Conservation (phyloP, 2,797 vertebrate genomes). For the Prionace glauca region DNA sequence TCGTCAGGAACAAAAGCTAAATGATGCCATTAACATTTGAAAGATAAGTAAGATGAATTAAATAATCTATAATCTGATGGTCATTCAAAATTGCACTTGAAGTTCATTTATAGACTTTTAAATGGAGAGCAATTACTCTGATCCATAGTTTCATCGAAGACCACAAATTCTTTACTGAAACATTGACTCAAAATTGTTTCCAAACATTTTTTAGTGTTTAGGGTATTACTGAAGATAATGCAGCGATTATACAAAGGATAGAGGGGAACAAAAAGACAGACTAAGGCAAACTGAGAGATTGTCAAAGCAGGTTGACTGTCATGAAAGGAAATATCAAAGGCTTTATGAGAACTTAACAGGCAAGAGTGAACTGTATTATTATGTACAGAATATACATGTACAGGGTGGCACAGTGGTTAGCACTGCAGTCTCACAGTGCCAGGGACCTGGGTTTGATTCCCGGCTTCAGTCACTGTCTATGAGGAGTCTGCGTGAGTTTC, state of each 20-base stretch:
- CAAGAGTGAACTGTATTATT: not conserved
- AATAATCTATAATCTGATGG: constrained; percentile 1
- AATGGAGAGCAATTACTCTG: not conserved
- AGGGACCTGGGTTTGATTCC: too few species aligned
- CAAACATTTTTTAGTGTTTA: not conserved
- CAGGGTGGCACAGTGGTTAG: too few species aligned
- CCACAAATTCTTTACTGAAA: not conserved
- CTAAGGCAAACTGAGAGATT: not conserved
- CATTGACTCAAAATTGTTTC: not conserved
- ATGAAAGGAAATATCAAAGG: not conserved
- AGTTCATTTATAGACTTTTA: not conserved
- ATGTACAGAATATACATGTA: not conserved
- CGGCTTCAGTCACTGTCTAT: too few species aligned
- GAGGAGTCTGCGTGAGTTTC: too few species aligned
- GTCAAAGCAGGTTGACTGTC: not conserved
- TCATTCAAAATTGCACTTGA: not conserved
- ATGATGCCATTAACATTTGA: constrained; percentile 10
- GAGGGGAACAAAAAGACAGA: not conserved
- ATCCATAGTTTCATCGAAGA: not conserved
- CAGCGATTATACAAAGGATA: not conserved
- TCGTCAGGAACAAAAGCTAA: constrained; percentile 12
- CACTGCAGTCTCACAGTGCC: too few species aligned
- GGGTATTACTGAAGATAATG: not conserved
- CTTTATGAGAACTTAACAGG: not conserved
- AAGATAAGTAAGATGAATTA: not conserved